These are phyloP conservation scores for Rotaria socialis DNA, from an alignment of 2,888 invertebrate genomes.

Conservation along the genomic window DNA sequence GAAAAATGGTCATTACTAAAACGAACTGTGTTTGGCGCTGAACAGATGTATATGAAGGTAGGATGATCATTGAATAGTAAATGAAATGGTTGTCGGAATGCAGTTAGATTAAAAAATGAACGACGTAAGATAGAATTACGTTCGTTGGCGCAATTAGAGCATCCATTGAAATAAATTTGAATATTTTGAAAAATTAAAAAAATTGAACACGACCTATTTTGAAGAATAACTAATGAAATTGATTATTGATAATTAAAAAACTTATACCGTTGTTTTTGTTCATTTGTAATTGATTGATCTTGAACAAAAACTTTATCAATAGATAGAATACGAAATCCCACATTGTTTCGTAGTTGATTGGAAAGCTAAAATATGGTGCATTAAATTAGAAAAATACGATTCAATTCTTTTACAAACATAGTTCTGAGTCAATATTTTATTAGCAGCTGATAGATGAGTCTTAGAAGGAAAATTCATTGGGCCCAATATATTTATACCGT, in stretches of 20 bases:
- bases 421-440: background rate
- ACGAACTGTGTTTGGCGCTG: background rate
- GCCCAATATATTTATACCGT: background rate
- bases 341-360: background rate
- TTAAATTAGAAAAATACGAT: no score
- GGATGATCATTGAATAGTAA: background rate
- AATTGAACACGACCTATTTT: background rate
- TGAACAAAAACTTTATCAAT: background rate
- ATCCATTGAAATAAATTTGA: background rate
- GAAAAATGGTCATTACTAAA: background rate
- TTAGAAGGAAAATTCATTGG: background rate
- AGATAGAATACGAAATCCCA: background rate
- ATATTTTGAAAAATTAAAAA: background rate
- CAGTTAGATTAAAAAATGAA: background rate
- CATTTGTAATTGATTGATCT: background rate
- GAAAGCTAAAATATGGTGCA: background rate
- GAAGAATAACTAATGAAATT: background rate
- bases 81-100: background rate
- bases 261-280: background rate
- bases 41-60: background rate
- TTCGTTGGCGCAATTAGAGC: background rate
- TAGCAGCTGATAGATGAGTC: background rate
- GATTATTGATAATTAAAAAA: background rate
- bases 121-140: background rate
- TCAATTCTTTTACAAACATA: background rate